These are phyloP conservation scores for Platalea minor DNA, from an alignment of 2,797 vertebrate species.

Conservation along the genomic window DNA sequence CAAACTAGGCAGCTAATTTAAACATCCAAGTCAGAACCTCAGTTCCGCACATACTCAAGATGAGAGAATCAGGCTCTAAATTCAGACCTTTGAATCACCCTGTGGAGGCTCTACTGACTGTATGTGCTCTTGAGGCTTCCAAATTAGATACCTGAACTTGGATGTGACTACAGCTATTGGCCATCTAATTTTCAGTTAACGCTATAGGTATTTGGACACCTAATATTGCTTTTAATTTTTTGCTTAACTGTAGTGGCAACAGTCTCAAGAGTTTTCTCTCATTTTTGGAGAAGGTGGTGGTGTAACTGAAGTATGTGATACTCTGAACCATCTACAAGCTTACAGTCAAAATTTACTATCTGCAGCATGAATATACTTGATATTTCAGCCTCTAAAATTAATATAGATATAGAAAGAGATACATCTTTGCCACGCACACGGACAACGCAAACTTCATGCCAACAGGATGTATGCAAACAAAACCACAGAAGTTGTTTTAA, in stretches of 20 bases:
- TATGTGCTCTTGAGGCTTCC: neutral
- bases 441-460: neutral
- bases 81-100: neutral
- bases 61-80: conserved; percentile 9
- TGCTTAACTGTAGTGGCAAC: neutral
- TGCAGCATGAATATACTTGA: neutral
- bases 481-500: neutral
- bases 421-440: neutral
- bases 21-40: neutral
- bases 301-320: fast-evolving
- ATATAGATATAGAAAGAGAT: neutral
- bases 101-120: neutral
- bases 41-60: neutral
- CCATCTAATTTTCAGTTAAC: neutral
- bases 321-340: neutral
- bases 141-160: neutral
- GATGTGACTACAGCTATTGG: neutral
- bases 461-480: neutral
- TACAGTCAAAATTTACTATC: neutral
- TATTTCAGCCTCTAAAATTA: neutral
- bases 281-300: neutral
- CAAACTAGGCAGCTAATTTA: neutral
- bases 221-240: neutral
- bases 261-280: neutral
- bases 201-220: neutral